Conservation (phyloP, 2,797 vertebrate genomes). For the Microchirus variegatus region DNA sequence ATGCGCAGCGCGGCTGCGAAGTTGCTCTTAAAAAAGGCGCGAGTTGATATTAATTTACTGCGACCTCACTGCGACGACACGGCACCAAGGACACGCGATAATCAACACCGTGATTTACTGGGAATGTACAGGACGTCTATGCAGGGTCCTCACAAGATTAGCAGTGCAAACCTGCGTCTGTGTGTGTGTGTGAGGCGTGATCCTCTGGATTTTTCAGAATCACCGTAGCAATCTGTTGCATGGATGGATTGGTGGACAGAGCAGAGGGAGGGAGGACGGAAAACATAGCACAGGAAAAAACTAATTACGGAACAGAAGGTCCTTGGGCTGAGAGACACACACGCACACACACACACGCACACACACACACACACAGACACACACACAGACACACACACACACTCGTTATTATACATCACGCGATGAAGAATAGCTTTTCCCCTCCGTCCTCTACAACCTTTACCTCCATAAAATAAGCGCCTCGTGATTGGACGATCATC, state of each 20-base stretch:
- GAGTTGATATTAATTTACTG: no score
- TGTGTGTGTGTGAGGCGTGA: conserved; percentile 38
- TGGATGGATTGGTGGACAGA: conserved; percentile 44
- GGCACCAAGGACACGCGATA: no score
- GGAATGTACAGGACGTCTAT: no score
- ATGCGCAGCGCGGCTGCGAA: no score
- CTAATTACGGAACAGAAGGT: conserved; percentile 75
- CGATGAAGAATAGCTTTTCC: conserved; percentile 40
- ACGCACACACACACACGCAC: conserved; percentile 15
- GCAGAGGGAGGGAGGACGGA: conserved; percentile 17
- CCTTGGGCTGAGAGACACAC: conserved; percentile 50
- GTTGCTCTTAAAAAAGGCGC: no score
- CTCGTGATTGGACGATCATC: conserved; percentile 43
- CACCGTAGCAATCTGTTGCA: conserved; percentile 73
- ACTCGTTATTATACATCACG: conserved; percentile 16
- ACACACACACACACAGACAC: conserved; percentile 15
- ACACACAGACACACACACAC: conserved; percentile 1
- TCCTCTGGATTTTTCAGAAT: conserved; percentile 71
- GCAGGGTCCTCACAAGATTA: no score
- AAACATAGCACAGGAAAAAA: conserved; percentile 70
- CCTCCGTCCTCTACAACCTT: conserved; percentile 45
- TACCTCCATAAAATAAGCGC: conserved; percentile 48
- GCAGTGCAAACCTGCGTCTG: neutral
- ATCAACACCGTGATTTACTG: no score
- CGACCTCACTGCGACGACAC: no score